Conservation (phyloP, 1,140 invertebrate genomes). For the Drosophila sturtevanti region DNA sequence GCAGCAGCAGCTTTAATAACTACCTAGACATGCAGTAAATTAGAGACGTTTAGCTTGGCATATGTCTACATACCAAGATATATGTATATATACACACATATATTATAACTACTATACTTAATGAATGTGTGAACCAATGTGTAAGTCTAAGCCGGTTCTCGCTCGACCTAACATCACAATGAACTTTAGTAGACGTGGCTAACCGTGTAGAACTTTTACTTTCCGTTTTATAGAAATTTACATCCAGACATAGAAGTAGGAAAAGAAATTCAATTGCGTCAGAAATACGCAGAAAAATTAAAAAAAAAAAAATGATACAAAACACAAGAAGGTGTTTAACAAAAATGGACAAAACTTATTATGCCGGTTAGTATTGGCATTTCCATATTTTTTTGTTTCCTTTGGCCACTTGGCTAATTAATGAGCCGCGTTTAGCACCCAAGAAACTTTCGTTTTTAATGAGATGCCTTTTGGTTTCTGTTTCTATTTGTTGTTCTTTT, state of each 20-base stretch:
- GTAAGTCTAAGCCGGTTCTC: slow-evolving; percentile 3
- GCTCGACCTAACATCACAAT: slow-evolving; percentile 1
- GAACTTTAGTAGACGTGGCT: slow-evolving; percentile 8
- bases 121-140: slow-evolving; percentile 49
- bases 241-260: background rate
- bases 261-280: slow-evolving; percentile 33
- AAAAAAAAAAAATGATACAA: no score
- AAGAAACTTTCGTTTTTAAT: slow-evolving; percentile 77
- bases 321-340: slow-evolving; percentile 13
- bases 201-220: slow-evolving; percentile 42
- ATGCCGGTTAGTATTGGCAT: slow-evolving; percentile 46
- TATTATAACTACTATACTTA: slow-evolving; percentile 15
- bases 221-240: slow-evolving; percentile 21
- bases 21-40: slow-evolving; percentile 33
- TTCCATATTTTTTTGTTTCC: slow-evolving; percentile 30
- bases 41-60: slow-evolving; percentile 36
- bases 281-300: no score
- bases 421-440: slow-evolving; percentile 48
- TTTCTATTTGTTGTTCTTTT: background rate
- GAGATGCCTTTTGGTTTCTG: slow-evolving; percentile 44
- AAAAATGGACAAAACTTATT: slow-evolving; percentile 38
- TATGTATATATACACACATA: background rate
- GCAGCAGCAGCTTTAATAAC: slow-evolving; percentile 28
- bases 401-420: slow-evolving; percentile 55
- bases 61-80: slow-evolving; percentile 8